Percentiles rank a stretch among this genome's conserved stretches.
phyloP scores from a whole-genome alignment of 2,797 vertebrate species.

The Acrocephalus scirpaceus region DNA sequence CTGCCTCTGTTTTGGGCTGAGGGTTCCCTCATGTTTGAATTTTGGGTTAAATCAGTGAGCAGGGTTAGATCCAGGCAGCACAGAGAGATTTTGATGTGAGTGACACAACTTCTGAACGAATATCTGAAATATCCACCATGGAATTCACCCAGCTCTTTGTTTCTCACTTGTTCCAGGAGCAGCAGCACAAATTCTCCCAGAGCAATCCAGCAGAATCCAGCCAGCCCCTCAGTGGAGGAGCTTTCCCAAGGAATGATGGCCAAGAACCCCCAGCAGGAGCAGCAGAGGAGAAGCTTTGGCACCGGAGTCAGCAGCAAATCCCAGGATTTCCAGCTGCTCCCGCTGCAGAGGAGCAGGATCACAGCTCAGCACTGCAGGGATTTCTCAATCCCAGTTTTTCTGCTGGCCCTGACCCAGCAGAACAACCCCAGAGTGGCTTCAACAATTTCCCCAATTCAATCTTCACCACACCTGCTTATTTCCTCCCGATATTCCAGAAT shows the following conservation, averaged over 20 bases:
- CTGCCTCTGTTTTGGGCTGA: neutral
- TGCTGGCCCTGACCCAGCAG: neutral
- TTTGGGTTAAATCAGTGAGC: neutral
- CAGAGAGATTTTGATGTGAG: neutral
- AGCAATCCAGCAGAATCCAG: neutral
- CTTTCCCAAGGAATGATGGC: neutral
- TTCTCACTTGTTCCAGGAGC: constrained; percentile 58
- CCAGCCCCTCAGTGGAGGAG: neutral
- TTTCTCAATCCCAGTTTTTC: neutral
- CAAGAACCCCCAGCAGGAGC: neutral
- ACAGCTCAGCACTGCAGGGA: neutral
- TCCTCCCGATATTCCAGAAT: neutral
- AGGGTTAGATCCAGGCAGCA: neutral
- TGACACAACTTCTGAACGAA: rapidly evolving
- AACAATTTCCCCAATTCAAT: neutral
- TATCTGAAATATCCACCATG: neutral
- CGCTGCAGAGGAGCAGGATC: neutral
- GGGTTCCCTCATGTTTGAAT: neutral
- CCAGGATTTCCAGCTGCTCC: neutral
- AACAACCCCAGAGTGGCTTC: constrained; percentile 55
- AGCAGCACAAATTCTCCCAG: constrained; percentile 24
- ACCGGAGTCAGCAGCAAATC: neutral
- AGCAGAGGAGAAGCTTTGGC: neutral
- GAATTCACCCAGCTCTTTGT: neutral
- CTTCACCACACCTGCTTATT: neutral